Evolutionary conservation across 1,140 invertebrate species (phyloP).

Genomic region (Aphidius ervi): DNA sequence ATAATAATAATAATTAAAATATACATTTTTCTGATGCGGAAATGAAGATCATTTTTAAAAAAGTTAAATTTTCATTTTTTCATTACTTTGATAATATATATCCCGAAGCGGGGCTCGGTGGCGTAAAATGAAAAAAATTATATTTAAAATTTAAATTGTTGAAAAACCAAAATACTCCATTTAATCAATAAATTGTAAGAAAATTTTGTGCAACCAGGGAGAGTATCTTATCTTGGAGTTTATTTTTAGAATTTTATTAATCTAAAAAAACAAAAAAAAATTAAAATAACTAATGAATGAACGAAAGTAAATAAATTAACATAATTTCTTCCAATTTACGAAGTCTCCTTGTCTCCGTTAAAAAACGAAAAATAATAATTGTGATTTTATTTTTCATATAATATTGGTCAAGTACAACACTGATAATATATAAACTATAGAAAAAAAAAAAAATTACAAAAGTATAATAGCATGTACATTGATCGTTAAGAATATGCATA

Average conservation of each 20-base stretch:
- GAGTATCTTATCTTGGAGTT: conserved; percentile 23
- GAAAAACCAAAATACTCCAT: conserved; percentile 42
- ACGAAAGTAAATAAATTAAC: not conserved
- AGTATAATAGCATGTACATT: conserved; percentile 22
- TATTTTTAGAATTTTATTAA: conserved; percentile 23
- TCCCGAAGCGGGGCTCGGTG: too few relatives aligned
- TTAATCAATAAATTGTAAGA: conserved; percentile 6
- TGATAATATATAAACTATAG: conserved; percentile 24
- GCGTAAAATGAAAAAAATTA: too few relatives aligned
- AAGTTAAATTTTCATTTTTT: too few relatives aligned
- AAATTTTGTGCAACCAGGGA: conserved; percentile 25
- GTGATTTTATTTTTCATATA: conserved; percentile 43
- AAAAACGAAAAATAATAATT: conserved; percentile 31
- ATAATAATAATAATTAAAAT: too few relatives aligned
- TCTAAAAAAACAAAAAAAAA: not conserved
- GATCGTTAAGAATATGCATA: conserved; percentile 18
- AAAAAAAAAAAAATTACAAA: conserved; percentile 24
- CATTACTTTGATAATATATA: too few relatives aligned
- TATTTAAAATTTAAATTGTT: conserved; percentile 8
- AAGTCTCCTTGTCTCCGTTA: not conserved
- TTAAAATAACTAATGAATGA: conserved; percentile 1
- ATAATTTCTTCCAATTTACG: conserved; percentile 3
- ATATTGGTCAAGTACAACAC: conserved; percentile 24
- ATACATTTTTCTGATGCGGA: too few relatives aligned
- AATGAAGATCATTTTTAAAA: too few relatives aligned